Base-by-base conservation (phyloP, 2,888 invertebrate species). In the Hypomecis atomaria region DNA sequence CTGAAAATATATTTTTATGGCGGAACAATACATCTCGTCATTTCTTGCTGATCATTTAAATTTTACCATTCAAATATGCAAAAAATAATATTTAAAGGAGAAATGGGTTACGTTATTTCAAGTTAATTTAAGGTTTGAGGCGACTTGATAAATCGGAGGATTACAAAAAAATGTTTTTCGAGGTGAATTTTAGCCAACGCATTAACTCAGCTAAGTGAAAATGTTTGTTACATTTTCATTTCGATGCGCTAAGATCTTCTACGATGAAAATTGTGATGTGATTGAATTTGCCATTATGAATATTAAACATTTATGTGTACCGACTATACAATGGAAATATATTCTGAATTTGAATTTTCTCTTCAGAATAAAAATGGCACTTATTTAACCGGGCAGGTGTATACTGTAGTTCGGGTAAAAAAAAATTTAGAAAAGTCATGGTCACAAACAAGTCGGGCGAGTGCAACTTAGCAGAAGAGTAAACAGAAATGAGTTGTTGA, bases 191-290 rank as follows among this genome's bases (percentile, higher is more conserved):
- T 23, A 23, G 37, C 36, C 8, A 50, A 50, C 6, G 34, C 48
- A 48, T 49, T 36, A 49, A 49, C 36, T 36, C n/a, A 37, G 34
- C 34, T 49, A 37, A 52, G 38, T 52, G n/a, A 52, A 50, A 52
- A 42, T 33, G 40, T 33, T 33, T 23, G 40, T 40, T 52, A 23
- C 23, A 23, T 40, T 52, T 52, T 37, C 37, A 50, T 50, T 42
- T 42, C 40, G 40, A 33, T 52, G 23, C 1, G 40, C 23, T 6
- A 40, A 40, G 8, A 10, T 40, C 23, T 33, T 52, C 52, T 23
- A 6, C 11, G 6, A 8, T 40, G 33, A 38, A 23, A 23, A 23
- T 23, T 23, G 23, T 23, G 23, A 23, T 23, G 52, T 38, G 40
- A 52, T 40, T 52, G 33, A 33, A 40, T 40, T 38, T 38, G n/a